phyloP scores from a whole-genome alignment of 2,797 vertebrate genomes.

The Sebastes reedi region DNA sequence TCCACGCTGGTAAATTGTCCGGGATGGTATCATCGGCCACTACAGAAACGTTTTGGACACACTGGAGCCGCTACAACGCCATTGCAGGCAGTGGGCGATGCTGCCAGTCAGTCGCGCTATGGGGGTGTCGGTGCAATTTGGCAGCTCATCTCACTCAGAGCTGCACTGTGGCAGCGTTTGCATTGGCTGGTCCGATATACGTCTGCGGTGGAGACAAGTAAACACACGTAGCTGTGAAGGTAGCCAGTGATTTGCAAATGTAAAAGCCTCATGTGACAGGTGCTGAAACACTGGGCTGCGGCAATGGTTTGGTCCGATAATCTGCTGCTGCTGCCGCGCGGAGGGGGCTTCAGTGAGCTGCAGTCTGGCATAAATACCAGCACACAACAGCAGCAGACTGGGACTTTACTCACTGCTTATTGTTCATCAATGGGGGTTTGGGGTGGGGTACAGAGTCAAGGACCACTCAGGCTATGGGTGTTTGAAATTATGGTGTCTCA shows the following conservation, averaged over 20 bases:
- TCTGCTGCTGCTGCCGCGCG: conserved; percentile 64
- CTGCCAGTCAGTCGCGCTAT: conserved; percentile 66
- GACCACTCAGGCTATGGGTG: conserved; percentile 29
- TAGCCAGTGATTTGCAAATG: background rate
- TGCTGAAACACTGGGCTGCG: conserved; percentile 70
- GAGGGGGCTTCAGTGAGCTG: conserved; percentile 73
- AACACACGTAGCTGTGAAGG: background rate
- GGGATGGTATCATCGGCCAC: conserved; percentile 52
- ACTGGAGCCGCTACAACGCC: conserved; percentile 75
- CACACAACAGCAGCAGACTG: conserved; percentile 57
- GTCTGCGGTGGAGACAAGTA: background rate
- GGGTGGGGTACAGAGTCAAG: conserved; percentile 59
- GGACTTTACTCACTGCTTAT: conserved; percentile 46
- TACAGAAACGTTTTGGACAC: conserved; percentile 66
- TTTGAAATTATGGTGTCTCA: background rate
- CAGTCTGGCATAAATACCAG: conserved; percentile 79
- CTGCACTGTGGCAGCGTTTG: conserved; percentile 2
- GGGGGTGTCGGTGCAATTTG: conserved; percentile 61
- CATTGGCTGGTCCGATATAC: background rate
- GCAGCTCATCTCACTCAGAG: conserved; percentile 24
- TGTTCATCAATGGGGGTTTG: conserved; percentile 21
- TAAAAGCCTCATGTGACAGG: conserved; percentile 74
- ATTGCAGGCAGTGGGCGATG: conserved; percentile 82
- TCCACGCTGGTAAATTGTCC: conserved; percentile 48
- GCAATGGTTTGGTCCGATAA: conserved; percentile 84